Percentiles rank a stretch among this genome's conserved stretches.
phyloP scores from a whole-genome alignment of 2,888 invertebrate genomes.

The Ennomos fuscantarius region DNA sequence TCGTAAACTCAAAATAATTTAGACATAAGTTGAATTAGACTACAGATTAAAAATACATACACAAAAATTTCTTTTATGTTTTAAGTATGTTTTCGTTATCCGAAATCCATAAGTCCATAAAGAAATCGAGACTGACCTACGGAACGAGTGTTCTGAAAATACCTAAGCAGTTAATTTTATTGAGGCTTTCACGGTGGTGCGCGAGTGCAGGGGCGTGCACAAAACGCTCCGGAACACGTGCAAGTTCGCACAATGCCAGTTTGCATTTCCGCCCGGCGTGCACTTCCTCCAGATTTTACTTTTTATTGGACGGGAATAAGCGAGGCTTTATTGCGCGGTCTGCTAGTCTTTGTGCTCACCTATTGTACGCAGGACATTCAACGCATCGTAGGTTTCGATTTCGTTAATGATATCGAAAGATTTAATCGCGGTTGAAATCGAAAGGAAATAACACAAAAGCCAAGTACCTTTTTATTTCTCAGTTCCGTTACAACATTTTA shows the following conservation, averaged over 20 bases:
- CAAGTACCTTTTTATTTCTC: constrained; percentile 41
- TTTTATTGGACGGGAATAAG: constrained; percentile 65
- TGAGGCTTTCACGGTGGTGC: constrained; percentile 25
- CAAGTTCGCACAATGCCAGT: constrained; percentile 82
- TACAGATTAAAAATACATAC: not conserved
- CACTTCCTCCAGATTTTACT: constrained; percentile 84
- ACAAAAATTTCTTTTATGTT: not conserved
- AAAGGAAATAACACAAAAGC: constrained; percentile 67
- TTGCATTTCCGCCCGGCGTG: constrained; percentile 83
- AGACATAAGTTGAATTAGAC: too few species aligned
- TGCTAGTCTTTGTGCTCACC: constrained; percentile 70
- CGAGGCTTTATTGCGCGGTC: constrained; percentile 73
- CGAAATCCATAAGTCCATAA: too few species aligned
- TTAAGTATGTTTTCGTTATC: too few species aligned
- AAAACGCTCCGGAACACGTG: constrained; percentile 83
- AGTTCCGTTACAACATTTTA: constrained; percentile 48
- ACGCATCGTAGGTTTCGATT: constrained; percentile 84
- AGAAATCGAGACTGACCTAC: too few species aligned
- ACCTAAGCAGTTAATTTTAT: constrained; percentile 20
- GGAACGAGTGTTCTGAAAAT: constrained; percentile 16
- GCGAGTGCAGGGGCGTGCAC: constrained; percentile 66
- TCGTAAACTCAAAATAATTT: too few species aligned
- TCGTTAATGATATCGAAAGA: constrained; percentile 82
- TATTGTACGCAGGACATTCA: constrained; percentile 78
- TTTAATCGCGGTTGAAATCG: constrained; percentile 76